Base-by-base conservation (phyloP, 2,113 vertebrate species). In the Archocentrus centrarchus region DNA sequence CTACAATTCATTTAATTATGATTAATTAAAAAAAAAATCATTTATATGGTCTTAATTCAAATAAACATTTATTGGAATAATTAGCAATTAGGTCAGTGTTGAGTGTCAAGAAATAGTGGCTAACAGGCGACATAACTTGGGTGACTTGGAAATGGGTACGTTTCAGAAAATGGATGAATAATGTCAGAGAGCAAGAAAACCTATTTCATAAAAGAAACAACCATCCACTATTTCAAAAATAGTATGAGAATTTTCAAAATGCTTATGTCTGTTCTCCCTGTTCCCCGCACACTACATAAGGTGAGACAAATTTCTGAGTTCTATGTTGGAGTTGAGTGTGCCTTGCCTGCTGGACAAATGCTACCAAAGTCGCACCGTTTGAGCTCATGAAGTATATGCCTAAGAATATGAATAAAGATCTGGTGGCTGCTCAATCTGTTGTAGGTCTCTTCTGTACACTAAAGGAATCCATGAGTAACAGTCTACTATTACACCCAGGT, bases 151-250 rank as follows among this genome's bases (percentile, higher is more conserved):
- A 17, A 50, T 50, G 47, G 47, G 47, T 6, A 53, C 14, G 2
- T 53, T 70, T 20, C 0, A 53, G 11, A 70, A 70, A 70, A 11
- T 11, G 0, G 27, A 2, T 73, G 24, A 27, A 18, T 5, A 32
- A 73, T 53, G 30, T 73, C 13, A 73, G 66, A 70, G 2, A 73
- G 32, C 17, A 0, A n/a, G 66, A 53, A 20, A 73, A 32, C 27
- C 27, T 73, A 2, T 6, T 0, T 13, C 27, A 53, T 47, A 73
- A 53, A 32, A 53, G 47, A 47, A 3, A 0, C 32, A 53, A 32
- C 17, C 44, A 73, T 32, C 20, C 53, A 50, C 47, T 15, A 32
- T 73, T 73, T 73, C 17, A 73, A 73, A 27, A 53, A 20, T 20
- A 18, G 22, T 68, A 68, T 11, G 64, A 68, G 22, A 50, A 27